These are phyloP conservation scores for Batillaria attramentaria DNA, from an alignment of 1,140 invertebrate genomes.

Conservation along the genomic window DNA sequence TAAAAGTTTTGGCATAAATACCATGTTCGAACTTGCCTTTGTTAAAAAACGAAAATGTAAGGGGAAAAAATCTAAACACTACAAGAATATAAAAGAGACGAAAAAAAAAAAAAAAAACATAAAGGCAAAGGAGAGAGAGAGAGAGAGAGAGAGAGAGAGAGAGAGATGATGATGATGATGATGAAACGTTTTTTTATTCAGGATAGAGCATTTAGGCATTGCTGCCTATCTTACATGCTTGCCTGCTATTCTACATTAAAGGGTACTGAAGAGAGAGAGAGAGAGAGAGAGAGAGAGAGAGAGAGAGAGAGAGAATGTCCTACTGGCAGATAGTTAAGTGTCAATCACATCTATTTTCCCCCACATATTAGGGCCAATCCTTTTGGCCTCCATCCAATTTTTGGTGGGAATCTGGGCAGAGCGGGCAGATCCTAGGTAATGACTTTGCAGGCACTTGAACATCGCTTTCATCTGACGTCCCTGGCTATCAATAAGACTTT, in stretches of 20 bases:
- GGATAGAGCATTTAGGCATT: neutral
- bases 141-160: slow-evolving; percentile 7
- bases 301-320: neutral
- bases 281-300: neutral
- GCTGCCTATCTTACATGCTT: no score
- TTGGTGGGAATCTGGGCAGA: neutral
- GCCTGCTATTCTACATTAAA: no score
- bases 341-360: no score
- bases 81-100: slow-evolving; percentile 1
- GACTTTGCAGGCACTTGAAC: no score
- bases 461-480: no score
- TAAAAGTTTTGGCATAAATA: no score
- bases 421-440: neutral
- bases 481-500: no score
- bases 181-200: neutral
- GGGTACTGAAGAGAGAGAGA: slow-evolving; percentile 13
- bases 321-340: no score
- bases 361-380: neutral
- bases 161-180: neutral
- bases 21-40: no score
- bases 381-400: neutral
- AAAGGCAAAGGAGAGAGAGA: slow-evolving; percentile 10
- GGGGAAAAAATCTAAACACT: neutral
- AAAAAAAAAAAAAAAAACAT: slow-evolving; percentile 3
- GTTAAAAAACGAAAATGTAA: neutral